A percentile compares a stretch with the other conserved stretches of the same genome.
These are phyloP conservation scores for Sylvia borin DNA, from an alignment of 2,797 vertebrate genomes.

Conservation along the genomic window DNA sequence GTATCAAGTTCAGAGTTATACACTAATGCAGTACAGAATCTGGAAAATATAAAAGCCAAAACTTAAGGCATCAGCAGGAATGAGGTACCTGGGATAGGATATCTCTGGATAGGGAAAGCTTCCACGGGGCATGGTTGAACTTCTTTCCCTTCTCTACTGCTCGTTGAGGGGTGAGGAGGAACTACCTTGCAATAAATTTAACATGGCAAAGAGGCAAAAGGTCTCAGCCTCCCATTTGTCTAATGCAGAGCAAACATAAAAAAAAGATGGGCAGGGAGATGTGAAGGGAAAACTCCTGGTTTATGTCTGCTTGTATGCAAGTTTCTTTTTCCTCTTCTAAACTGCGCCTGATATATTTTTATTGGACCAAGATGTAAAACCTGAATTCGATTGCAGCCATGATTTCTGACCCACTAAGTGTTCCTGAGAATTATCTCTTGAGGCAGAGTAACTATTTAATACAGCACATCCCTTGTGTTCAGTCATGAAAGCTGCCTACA, in stretches of 20 bases:
- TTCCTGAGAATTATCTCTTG: slow-evolving; percentile 29
- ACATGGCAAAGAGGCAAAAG: neutral
- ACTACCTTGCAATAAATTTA: neutral
- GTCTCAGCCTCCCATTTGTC: neutral
- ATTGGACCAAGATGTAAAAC: slow-evolving; percentile 15
- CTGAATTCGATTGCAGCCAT: neutral
- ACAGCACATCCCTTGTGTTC: slow-evolving; percentile 22
- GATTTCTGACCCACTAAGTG: slow-evolving; percentile 45
- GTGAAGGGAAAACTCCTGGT: neutral
- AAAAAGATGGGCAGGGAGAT: neutral
- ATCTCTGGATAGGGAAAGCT: neutral
- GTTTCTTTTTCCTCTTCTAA: neutral
- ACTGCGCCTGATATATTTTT: slow-evolving; percentile 44
- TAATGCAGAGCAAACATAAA: neutral
- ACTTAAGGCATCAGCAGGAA: neutral
- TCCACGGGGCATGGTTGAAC: neutral
- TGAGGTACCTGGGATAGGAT: neutral
- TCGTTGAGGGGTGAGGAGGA: neutral
- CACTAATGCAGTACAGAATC: neutral
- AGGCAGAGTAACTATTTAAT: slow-evolving; percentile 12
- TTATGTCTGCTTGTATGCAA: neutral
- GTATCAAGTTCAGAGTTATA: neutral
- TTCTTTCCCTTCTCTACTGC: neutral
- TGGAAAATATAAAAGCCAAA: neutral
- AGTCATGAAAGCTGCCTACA: slow-evolving; percentile 16